Conservation (phyloP, 2,888 invertebrate species). For the Holacanthella duospinosa region DNA sequence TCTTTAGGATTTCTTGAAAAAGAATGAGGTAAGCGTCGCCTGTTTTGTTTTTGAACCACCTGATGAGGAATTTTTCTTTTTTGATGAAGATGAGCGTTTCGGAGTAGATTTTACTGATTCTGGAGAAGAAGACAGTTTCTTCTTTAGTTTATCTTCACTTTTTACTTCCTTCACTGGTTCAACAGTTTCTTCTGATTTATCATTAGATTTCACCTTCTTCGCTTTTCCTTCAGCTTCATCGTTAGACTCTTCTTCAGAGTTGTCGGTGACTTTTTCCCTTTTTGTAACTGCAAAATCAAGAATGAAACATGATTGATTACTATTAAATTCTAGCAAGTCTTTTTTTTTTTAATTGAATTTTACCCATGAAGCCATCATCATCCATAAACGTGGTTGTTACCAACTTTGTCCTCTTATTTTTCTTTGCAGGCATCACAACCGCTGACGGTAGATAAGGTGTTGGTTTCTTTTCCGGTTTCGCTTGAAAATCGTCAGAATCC, state of each 20-base stretch:
- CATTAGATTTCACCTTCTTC: conserved; percentile 9
- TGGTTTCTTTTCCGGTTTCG: neutral
- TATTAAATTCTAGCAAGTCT: too few species aligned
- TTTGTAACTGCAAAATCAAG: conserved; percentile 25
- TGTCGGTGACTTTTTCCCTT: conserved; percentile 30
- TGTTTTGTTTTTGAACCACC: conserved; percentile 19
- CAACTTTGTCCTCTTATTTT: conserved; percentile 15
- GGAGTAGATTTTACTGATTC: neutral
- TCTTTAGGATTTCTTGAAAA: conserved; percentile 19
- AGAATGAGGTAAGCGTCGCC: conserved; percentile 24
- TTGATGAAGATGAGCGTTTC: neutral
- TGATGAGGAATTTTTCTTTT: neutral
- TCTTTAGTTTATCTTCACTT: conserved; percentile 1
- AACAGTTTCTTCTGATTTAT: conserved; percentile 1
- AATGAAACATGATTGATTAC: neutral
- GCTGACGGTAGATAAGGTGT: neutral
- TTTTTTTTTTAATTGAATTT: conserved; percentile 15
- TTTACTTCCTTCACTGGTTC: neutral
- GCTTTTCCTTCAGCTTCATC: conserved; percentile 12
- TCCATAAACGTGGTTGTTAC: conserved; percentile 40
- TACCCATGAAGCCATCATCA: conserved; percentile 42
- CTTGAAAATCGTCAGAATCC: conserved; percentile 20
- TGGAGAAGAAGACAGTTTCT: neutral
- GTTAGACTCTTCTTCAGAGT: too few species aligned
- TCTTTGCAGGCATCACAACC: neutral